Percentiles rank a stretch among this genome's conserved stretches.
phyloP scores from a whole-genome alignment of 2,113 vertebrate species.

The Kryptolebias marmoratus region DNA sequence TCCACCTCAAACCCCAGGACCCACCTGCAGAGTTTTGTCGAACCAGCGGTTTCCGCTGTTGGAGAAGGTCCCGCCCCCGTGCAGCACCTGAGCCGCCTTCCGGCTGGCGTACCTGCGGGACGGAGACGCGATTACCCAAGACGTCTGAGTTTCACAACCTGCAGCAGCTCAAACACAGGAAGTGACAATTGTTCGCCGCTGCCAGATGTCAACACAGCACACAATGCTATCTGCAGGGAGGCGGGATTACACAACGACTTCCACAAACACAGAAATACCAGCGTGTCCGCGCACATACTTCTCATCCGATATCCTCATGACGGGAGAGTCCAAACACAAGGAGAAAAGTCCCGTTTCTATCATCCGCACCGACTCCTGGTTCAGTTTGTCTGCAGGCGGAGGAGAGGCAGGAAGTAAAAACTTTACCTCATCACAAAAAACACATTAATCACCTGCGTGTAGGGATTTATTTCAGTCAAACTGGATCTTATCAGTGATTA shows the following conservation, averaged over 20 bases:
- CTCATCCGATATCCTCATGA: conserved; percentile 86
- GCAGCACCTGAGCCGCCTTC: conserved; percentile 86
- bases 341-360: conserved; percentile 86
- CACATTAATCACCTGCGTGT: not conserved
- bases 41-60: conserved; percentile 91
- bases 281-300: conserved; percentile 65
- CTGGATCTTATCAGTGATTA: no score
- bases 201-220: conserved; percentile 22
- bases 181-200: conserved; percentile 11
- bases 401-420: not conserved
- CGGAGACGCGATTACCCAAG: not conserved
- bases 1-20: rapidly evolving
- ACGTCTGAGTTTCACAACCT: not conserved
- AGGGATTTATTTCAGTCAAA: no score
- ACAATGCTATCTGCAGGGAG: conserved; percentile 48
- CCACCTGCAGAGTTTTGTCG: conserved; percentile 87
- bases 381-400: conserved; percentile 80
- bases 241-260: conserved; percentile 17
- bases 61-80: conserved; percentile 86
- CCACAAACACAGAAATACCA: conserved; percentile 38
- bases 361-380: conserved; percentile 83
- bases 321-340: conserved; percentile 85
- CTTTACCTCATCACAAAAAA: not conserved
- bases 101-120: conserved; percentile 82
- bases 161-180: conserved; percentile 6